phyloP scores from a whole-genome alignment of 2,888 invertebrate species.

The Didymodactylos carnosus region DNA sequence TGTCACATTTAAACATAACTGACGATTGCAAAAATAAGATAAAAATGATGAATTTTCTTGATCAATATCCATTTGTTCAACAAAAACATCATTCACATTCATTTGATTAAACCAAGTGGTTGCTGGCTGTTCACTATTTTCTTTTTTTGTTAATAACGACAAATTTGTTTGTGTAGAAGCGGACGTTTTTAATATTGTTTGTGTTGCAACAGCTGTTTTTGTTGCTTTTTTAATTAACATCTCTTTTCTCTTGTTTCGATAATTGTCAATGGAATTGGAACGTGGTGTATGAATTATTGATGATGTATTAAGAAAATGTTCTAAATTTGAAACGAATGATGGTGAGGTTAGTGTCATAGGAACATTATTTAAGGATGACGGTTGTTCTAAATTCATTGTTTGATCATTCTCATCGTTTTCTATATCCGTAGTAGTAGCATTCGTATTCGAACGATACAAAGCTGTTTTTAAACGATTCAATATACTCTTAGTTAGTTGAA shows the following conservation, averaged over 20 bases:
- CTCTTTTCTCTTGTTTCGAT: not conserved
- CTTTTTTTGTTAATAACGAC: not conserved
- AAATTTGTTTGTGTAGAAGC: not conserved
- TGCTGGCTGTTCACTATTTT: too few relatives aligned
- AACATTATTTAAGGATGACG: not conserved
- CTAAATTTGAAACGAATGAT: not conserved
- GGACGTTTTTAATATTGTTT: not conserved
- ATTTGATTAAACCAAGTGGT: too few relatives aligned
- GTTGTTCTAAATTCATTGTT: not conserved
- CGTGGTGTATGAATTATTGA: not conserved
- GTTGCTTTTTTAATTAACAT: not conserved
- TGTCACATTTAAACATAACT: not conserved
- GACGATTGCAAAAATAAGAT: not conserved
- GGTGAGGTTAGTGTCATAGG: not conserved
- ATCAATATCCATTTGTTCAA: not conserved
- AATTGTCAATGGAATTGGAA: not conserved
- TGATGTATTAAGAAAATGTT: not conserved
- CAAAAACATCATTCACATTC: not conserved
- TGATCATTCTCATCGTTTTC: too few relatives aligned
- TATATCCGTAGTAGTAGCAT: too few relatives aligned
- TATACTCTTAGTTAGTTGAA: not conserved
- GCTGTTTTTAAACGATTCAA: too few relatives aligned
- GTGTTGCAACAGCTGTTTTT: too few relatives aligned
- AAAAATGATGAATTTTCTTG: not conserved
- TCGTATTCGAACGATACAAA: too few relatives aligned